phyloP scores from a whole-genome alignment of 1,140 invertebrate species.

The Drosophila sp. region DNA sequence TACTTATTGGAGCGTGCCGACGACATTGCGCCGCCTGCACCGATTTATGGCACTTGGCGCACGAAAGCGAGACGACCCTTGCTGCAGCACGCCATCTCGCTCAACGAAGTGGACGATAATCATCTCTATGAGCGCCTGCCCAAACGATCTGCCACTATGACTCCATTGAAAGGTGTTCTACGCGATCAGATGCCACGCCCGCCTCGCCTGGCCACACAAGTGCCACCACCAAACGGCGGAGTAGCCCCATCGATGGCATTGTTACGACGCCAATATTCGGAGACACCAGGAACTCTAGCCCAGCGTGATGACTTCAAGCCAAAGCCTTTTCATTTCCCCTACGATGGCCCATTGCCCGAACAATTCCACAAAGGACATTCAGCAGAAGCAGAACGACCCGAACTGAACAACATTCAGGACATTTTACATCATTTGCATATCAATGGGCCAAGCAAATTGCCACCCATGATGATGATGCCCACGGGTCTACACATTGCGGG shows the following conservation, averaged over 20 bases:
- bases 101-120: constrained; percentile 42
- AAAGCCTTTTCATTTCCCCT: constrained; percentile 79
- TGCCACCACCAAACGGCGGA: constrained; percentile 48
- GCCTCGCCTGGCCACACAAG: constrained; percentile 67
- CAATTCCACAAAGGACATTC: constrained; percentile 66
- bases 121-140: constrained; percentile 78
- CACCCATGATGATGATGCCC: constrained; percentile 77
- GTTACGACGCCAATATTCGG: constrained; percentile 65
- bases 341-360: constrained; percentile 70
- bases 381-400: constrained; percentile 32
- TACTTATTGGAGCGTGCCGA: constrained; percentile 83
- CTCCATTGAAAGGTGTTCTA: constrained; percentile 59
- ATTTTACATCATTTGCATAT: constrained; percentile 73
- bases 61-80: constrained; percentile 82
- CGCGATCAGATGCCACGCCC: constrained; percentile 74
- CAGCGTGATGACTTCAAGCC: constrained; percentile 60
- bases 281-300: constrained; percentile 57
- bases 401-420: constrained; percentile 75
- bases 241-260: constrained; percentile 45
- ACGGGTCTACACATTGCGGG: constrained; percentile 74
- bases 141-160: constrained; percentile 74
- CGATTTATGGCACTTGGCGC: constrained; percentile 82
- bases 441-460: constrained; percentile 57
- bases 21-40: constrained; percentile 51
- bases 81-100: constrained; percentile 48